Percentiles rank a stretch among this genome's conserved stretches.
Conservation (phyloP, 2,888 invertebrate genomes). For the Mechanitis messenoides region DNA sequence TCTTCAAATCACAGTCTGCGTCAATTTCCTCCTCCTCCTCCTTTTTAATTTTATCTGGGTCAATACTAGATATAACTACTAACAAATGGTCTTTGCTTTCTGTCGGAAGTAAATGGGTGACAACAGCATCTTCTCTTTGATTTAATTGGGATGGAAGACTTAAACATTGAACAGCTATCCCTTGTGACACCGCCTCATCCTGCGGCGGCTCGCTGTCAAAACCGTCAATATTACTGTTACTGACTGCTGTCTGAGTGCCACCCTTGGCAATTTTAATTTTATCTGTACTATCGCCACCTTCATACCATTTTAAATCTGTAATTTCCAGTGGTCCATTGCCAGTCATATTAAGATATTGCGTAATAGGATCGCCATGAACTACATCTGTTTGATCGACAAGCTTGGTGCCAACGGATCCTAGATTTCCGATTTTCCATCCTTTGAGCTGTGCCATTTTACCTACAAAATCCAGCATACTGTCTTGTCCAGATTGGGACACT, state of each 20-base stretch:
- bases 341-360: constrained; percentile 64
- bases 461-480: constrained; percentile 62
- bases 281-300: constrained; percentile 59
- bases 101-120: constrained; percentile 81
- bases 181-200: constrained; percentile 62
- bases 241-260: constrained; percentile 57
- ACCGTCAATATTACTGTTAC: constrained; percentile 67
- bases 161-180: constrained; percentile 77
- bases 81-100: constrained; percentile 82
- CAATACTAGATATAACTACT: constrained; percentile 72
- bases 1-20: constrained; percentile 59
- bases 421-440: constrained; percentile 62
- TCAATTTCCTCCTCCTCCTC: constrained; percentile 52
- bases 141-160: constrained; percentile 71
- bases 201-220: constrained; percentile 67
- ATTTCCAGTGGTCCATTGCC: constrained; percentile 63
- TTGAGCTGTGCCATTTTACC: constrained; percentile 66
- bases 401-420: constrained; percentile 65
- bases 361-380: constrained; percentile 55
- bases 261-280: constrained; percentile 62
- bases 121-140: constrained; percentile 67
- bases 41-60: constrained; percentile 49
- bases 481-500: constrained; percentile 55
- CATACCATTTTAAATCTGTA: constrained; percentile 68
- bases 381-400: constrained; percentile 65